Conservation (phyloP, 2,888 invertebrate species). For the Gryllus longicercus region DNA sequence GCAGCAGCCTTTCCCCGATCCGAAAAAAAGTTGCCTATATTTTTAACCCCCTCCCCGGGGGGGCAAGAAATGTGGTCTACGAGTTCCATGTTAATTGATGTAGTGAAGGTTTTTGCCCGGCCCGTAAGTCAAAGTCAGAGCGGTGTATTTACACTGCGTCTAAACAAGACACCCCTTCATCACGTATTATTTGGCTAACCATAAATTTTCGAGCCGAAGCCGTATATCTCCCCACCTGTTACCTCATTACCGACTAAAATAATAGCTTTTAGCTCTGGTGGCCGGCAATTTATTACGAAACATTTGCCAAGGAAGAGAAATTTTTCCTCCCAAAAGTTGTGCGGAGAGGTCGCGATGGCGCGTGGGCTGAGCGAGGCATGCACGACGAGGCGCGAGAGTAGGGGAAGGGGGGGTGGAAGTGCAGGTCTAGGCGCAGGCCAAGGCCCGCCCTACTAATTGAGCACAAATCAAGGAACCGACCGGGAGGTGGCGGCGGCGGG, state of each 20-base stretch:
- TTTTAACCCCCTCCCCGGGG: not conserved
- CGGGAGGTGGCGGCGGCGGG: no score
- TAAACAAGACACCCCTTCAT: constrained; percentile 23
- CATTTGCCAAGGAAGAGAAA: constrained; percentile 33
- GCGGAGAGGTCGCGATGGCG: not conserved
- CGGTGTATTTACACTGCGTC: constrained; percentile 21
- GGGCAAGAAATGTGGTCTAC: not conserved
- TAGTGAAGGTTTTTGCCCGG: constrained; percentile 18
- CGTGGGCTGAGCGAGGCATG: not conserved
- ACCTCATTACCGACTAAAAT: constrained; percentile 35
- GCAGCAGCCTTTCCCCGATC: not conserved
- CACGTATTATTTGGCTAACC: constrained; percentile 27
- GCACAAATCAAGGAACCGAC: not conserved
- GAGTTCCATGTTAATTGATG: constrained; percentile 23
- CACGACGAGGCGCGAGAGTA: not conserved
- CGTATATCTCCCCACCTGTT: constrained; percentile 32
- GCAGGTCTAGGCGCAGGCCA: not conserved
- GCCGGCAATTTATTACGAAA: constrained; percentile 33
- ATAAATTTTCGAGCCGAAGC: constrained; percentile 20
- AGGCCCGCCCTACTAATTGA: not conserved
- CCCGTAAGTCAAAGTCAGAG: constrained; percentile 22
- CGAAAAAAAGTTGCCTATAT: not conserved
- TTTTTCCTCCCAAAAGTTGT: not conserved
- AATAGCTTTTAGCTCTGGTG: constrained; percentile 31
- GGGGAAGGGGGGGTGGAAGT: not conserved